phyloP scores from a whole-genome alignment of 2,113 vertebrate species.

The Podarcis muralis region DNA sequence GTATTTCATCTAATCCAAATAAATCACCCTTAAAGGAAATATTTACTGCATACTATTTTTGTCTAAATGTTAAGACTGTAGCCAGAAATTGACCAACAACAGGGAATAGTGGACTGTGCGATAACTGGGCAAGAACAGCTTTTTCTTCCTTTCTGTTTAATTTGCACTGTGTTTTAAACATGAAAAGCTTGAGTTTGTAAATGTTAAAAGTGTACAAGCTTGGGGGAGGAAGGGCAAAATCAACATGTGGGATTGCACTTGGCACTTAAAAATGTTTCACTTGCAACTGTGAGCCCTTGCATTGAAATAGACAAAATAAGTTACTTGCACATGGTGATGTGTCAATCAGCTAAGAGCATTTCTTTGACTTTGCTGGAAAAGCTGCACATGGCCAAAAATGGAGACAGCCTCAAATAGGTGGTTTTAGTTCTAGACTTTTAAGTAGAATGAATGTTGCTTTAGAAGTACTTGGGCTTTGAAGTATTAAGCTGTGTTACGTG shows the following conservation, averaged over 20 bases:
- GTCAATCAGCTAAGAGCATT: neutral
- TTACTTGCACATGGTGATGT: neutral
- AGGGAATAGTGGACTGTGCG: neutral
- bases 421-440: slow-evolving; percentile 37
- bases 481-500: slow-evolving; percentile 17
- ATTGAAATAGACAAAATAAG: neutral
- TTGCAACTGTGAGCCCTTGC: slow-evolving; percentile 5
- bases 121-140: slow-evolving; percentile 24
- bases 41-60: slow-evolving; percentile 66
- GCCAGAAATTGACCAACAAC: slow-evolving; percentile 26
- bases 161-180: slow-evolving; percentile 61
- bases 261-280: slow-evolving; percentile 34
- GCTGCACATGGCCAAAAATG: slow-evolving; percentile 27
- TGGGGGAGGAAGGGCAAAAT: neutral
- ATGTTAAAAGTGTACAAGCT: neutral
- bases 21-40: slow-evolving; percentile 67
- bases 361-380: slow-evolving; percentile 40
- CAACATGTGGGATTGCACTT: neutral
- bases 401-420: slow-evolving; percentile 27
- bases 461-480: slow-evolving; percentile 33
- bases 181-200: slow-evolving; percentile 47
- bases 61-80: slow-evolving; percentile 42
- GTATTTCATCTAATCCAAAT: slow-evolving; percentile 72
- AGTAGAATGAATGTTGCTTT: slow-evolving; percentile 11
- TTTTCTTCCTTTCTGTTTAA: slow-evolving; percentile 52